Base-by-base conservation (phyloP, 1,140 invertebrate genomes). In the Drosophila kepulauana region DNA sequence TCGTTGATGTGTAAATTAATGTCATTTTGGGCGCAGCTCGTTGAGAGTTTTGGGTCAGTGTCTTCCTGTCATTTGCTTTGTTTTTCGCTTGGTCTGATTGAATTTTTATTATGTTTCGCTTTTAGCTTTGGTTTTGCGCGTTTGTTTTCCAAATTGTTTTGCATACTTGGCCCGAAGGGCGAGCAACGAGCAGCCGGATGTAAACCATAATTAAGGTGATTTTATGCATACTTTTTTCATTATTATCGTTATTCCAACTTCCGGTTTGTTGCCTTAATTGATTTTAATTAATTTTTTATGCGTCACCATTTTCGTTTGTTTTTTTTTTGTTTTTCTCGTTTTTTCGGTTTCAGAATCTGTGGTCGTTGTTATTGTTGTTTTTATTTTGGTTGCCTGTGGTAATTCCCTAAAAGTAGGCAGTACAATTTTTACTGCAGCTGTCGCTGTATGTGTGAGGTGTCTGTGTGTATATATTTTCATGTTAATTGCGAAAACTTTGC, bases 1-100 rank as follows among this genome's bases (percentile, higher is more conserved):
- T 79, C 85, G 85, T 71, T 89, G 85, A 89, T 89, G 85, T 89
- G 85, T 90, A 89, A 89, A 89, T 89, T 89, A 89, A 90, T 89
- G 85, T 81, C 85, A 89, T 89, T 89, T 85, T 72, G 85, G 74
- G 67, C 56, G 73, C 79, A 65, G 64, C 76, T 78, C 75, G 71
- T 81, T 66, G 79, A 56, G 77, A 63, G 64, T 75, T 78, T 82
- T 69, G 85, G 77, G 76, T 82, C 81, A 78, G 66, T 5, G 51
- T 73, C 77, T 80, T 82, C 64, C 58, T 74, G 73, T 67, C 81
- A 67, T 66, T 86, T 67, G 72, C 33, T 33, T 52, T 25, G 20
- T 41, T 41, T 38, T 33, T 46, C 11, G 20, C 41, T 41, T 43
- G 74, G 67, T 45, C 85, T 85, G 81, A 88, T 89, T 89, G 81